Evolutionary conservation across 2,888 invertebrate genomes (phyloP).

Genomic region (Tipula confusa): DNA sequence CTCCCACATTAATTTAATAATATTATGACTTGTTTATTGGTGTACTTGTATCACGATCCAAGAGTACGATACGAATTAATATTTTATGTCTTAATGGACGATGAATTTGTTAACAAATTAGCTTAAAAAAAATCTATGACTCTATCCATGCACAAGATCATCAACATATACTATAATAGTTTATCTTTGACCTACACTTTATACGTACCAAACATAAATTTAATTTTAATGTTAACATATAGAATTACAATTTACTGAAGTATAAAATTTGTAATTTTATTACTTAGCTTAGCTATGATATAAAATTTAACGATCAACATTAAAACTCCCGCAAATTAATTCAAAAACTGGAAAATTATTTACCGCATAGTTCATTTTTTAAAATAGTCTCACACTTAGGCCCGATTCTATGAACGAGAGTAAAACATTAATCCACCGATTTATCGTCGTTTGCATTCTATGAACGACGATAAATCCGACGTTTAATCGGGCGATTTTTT

Average conservation of each 20-base stretch:
- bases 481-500: too few species aligned
- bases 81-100: neutral
- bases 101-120: neutral
- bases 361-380: too few species aligned
- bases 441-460: too few species aligned
- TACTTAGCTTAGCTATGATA: neutral
- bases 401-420: too few species aligned
- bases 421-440: too few species aligned
- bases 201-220: neutral
- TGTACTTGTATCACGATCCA: neutral
- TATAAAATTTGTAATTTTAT: conserved; percentile 13
- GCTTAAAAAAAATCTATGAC: neutral
- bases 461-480: too few species aligned
- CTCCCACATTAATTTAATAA: neutral
- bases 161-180: neutral
- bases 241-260: neutral
- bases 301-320: neutral
- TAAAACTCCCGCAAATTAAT: conserved; percentile 13
- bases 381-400: too few species aligned
- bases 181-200: neutral
- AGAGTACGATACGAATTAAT: neutral
- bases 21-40: conserved; percentile 7
- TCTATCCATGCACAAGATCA: neutral
- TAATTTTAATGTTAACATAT: neutral
- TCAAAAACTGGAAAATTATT: too few species aligned